A percentile compares a stretch with the other conserved stretches of the same genome.
These are phyloP conservation scores for Rhagium mordax DNA, from an alignment of 2,888 invertebrate species.

Conservation along the genomic window DNA sequence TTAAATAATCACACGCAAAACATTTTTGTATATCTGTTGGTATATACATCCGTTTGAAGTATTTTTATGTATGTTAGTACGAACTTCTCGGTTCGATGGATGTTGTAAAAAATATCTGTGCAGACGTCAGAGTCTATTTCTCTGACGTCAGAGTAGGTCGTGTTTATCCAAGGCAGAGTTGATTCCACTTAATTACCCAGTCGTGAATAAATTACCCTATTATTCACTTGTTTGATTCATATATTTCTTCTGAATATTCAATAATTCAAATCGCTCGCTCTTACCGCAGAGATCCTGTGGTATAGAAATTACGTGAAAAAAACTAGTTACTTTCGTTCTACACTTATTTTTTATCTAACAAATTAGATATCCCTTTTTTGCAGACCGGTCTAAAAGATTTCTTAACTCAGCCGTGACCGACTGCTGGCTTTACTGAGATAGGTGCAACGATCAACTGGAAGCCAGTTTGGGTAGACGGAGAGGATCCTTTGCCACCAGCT, in stretches of 20 bases:
- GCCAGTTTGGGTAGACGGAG: background rate
- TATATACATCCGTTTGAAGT: no score
- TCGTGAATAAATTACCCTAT: no score
- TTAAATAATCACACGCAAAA: no score
- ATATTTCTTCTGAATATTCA: constrained; percentile 1
- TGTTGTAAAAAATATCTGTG: no score
- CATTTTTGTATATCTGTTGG: no score
- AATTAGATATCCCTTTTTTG: constrained; percentile 36
- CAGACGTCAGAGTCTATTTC: no score
- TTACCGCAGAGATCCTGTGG: constrained; percentile 19
- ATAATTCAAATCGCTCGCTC: background rate
- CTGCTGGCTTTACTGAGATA: background rate
- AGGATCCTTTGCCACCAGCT: background rate
- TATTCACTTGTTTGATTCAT: no score
- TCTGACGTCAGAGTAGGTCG: no score
- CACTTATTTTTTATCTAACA: constrained; percentile 30
- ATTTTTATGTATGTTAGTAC: no score
- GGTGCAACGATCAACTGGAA: background rate
- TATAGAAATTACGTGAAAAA: constrained; percentile 21
- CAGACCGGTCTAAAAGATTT: constrained; percentile 31
- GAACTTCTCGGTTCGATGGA: no score
- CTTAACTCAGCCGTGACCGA: constrained; percentile 26
- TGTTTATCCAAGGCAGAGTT: no score
- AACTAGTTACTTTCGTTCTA: constrained; percentile 38
- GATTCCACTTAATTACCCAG: background rate